These are phyloP conservation scores for Bombus confusus DNA, from an alignment of 1,140 invertebrate species.

Conservation along the genomic window DNA sequence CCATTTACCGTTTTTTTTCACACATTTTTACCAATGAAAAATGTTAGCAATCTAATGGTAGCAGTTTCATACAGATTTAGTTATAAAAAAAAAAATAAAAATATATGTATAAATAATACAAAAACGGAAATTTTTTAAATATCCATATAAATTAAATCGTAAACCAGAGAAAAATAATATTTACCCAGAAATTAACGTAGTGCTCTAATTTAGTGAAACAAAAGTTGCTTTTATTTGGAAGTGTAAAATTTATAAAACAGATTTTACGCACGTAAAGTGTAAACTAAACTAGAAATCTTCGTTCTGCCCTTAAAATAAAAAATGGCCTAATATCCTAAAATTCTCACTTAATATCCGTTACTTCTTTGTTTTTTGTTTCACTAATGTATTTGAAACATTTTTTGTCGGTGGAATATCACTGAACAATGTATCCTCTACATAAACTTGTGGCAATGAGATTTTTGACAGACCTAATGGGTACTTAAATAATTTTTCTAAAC, in stretches of 20 bases:
- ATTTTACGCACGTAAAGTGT: not conserved
- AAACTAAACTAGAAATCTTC: not conserved
- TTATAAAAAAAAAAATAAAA: not conserved
- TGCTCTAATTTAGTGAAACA: not conserved
- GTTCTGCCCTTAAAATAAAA: not conserved
- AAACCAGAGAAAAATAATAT: not conserved
- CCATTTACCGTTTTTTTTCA: not conserved
- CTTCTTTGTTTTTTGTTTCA: not conserved
- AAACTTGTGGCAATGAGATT: conserved; percentile 34
- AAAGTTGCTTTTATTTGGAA: not conserved
- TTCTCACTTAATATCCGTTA: not conserved
- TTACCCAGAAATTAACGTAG: not conserved
- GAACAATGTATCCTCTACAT: conserved; percentile 19
- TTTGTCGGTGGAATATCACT: not conserved
- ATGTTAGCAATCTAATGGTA: not conserved
- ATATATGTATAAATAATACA: not conserved
- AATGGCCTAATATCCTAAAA: not conserved
- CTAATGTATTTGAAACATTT: not conserved
- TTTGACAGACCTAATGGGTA: conserved; percentile 73
- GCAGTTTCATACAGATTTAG: not conserved
- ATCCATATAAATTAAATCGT: not conserved
- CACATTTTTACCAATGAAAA: not conserved
- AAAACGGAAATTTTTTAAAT: not conserved
- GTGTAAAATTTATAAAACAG: not conserved
- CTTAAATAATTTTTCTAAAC: conserved; percentile 76